Conservation (phyloP, 2,797 vertebrate genomes). For the Enteromius viviparus region DNA sequence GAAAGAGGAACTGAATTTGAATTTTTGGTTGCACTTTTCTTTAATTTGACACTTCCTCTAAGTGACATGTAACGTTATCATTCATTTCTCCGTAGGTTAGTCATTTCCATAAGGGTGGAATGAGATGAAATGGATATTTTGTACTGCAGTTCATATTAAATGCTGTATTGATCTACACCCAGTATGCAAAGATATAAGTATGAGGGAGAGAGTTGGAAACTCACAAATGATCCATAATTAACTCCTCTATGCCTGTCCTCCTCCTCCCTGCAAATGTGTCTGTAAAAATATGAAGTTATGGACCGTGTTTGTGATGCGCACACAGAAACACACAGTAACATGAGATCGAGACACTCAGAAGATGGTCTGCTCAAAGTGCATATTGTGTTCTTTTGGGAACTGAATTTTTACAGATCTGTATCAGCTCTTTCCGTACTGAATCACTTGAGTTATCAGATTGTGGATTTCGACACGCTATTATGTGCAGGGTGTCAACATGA, state of each 20-base stretch:
- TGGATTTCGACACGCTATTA: conserved; percentile 9
- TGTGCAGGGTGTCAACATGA: conserved; percentile 30
- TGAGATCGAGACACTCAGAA: background rate
- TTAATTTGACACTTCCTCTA: background rate
- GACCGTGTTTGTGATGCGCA: background rate
- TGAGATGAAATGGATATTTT: conserved; percentile 11
- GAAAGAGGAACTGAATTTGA: background rate
- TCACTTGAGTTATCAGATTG: conserved; percentile 25
- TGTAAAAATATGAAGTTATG: background rate
- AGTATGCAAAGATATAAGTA: conserved; percentile 14
- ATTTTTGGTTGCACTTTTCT: background rate
- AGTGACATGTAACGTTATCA: conserved; percentile 6
- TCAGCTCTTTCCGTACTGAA: background rate
- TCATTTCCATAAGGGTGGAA: background rate
- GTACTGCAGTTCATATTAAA: background rate
- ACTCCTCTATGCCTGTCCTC: conserved; percentile 29
- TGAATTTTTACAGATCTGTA: conserved; percentile 14
- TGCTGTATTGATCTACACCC: conserved; percentile 25
- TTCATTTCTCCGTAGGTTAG: background rate
- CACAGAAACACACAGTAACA: background rate
- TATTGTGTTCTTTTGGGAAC: conserved; percentile 8
- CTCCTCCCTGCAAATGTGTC: conserved; percentile 10
- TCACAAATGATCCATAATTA: conserved; percentile 39
- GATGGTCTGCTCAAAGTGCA: background rate
- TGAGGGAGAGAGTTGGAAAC: conserved; percentile 18